These are phyloP conservation scores for Stenolophus ochropezus DNA, from an alignment of 2,888 invertebrate genomes.

Conservation along the genomic window DNA sequence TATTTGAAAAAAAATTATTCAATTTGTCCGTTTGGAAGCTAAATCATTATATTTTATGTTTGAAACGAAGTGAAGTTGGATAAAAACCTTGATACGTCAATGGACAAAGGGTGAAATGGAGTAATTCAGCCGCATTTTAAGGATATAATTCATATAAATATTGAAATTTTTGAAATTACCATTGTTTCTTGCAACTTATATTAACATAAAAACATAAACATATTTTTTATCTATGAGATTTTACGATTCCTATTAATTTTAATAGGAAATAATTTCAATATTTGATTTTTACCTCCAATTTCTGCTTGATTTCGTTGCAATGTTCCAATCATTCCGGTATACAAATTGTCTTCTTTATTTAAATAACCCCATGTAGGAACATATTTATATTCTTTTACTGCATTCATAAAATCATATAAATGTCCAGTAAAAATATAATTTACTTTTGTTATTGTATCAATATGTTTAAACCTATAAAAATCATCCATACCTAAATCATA, in stretches of 20 bases:
- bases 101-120: no score
- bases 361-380: constrained; percentile 77
- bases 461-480: constrained; percentile 65
- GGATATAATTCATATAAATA: no score
- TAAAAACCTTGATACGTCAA: no score
- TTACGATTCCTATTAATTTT: neutral
- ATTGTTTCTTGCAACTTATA: no score
- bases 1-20: no score
- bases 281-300: constrained; percentile 73
- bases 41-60: no score
- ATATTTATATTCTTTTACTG: constrained; percentile 73
- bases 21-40: no score
- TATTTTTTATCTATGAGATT: no score
- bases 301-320: constrained; percentile 75
- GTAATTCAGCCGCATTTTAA: no score
- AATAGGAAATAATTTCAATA: neutral
- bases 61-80: no score
- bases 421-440: constrained; percentile 76
- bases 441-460: constrained; percentile 77
- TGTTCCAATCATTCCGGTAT: constrained; percentile 78
- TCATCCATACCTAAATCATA: neutral
- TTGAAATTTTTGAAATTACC: no score
- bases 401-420: constrained; percentile 75
- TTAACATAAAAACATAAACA: no score
- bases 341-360: constrained; percentile 72